phyloP scores from a whole-genome alignment of 2,888 invertebrate genomes.

The Epirrhoe tristata region DNA sequence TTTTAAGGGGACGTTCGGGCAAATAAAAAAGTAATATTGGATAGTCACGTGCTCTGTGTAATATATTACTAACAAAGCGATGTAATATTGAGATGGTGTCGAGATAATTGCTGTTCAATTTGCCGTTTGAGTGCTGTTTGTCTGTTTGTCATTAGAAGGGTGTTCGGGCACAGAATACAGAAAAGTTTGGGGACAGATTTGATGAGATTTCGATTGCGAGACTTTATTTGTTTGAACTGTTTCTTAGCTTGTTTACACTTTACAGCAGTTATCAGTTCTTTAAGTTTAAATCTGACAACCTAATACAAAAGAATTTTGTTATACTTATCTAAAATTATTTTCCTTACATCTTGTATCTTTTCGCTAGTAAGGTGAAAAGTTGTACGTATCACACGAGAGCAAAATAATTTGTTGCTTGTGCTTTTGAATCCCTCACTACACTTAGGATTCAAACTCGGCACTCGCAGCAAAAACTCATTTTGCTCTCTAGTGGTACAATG shows the following conservation, averaged over 20 bases:
- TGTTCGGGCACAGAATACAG: constrained; percentile 20
- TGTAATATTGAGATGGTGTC: constrained; percentile 77
- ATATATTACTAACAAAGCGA: constrained; percentile 59
- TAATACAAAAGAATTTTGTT: too few relatives aligned
- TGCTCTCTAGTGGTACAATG: too few relatives aligned
- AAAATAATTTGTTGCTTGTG: too few relatives aligned
- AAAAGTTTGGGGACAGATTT: constrained; percentile 22
- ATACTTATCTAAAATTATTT: too few relatives aligned
- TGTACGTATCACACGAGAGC: too few relatives aligned
- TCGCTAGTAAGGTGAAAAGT: too few relatives aligned
- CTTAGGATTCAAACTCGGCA: too few relatives aligned
- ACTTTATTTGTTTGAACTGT: not conserved
- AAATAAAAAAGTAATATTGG: constrained; percentile 83
- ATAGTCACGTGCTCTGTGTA: constrained; percentile 70
- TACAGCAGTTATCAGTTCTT: too few relatives aligned
- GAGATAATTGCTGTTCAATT: constrained; percentile 78
- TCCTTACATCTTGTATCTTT: too few relatives aligned
- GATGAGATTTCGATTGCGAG: constrained; percentile 17
- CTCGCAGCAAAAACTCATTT: too few relatives aligned
- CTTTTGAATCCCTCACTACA: too few relatives aligned
- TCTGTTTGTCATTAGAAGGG: constrained; percentile 38
- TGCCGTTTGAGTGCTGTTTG: constrained; percentile 54
- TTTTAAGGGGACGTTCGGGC: constrained; percentile 72
- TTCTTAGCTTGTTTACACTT: not conserved
- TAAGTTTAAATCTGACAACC: too few relatives aligned